Evolutionary conservation across 2,888 invertebrate genomes (phyloP).

Genomic region (Idaea biselata): DNA sequence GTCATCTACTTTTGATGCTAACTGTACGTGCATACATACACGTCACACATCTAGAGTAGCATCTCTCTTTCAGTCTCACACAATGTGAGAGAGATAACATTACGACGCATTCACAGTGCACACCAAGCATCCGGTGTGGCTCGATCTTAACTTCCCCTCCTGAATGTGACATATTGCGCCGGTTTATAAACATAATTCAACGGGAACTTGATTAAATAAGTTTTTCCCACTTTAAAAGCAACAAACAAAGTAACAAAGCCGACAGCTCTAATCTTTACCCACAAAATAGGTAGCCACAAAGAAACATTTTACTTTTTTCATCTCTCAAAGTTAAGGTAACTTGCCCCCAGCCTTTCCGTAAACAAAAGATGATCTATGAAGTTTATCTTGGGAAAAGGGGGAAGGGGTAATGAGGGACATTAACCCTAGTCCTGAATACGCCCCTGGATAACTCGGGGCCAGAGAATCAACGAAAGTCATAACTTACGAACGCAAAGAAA

Average conservation of each 20-base stretch:
- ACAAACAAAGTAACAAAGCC: neutral
- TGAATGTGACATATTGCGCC: neutral
- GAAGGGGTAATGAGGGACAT: neutral
- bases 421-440: neutral
- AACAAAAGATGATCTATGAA: neutral
- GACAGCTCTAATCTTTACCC: neutral
- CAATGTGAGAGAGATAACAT: no score
- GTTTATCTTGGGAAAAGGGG: neutral
- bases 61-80: no score
- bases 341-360: neutral
- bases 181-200: neutral
- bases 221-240: neutral
- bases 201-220: neutral
- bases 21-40: no score
- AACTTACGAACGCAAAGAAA: neutral
- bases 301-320: neutral
- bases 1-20: no score
- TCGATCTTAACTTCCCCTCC: neutral
- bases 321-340: neutral
- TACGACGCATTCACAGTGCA: no score
- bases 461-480: neutral
- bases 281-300: neutral
- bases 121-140: no score
- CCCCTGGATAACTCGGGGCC: neutral
- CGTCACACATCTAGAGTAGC: no score